These are phyloP conservation scores for Parazoanthus darwini DNA, from an alignment of 92 coral and sea anemone species.

Conservation along the genomic window DNA sequence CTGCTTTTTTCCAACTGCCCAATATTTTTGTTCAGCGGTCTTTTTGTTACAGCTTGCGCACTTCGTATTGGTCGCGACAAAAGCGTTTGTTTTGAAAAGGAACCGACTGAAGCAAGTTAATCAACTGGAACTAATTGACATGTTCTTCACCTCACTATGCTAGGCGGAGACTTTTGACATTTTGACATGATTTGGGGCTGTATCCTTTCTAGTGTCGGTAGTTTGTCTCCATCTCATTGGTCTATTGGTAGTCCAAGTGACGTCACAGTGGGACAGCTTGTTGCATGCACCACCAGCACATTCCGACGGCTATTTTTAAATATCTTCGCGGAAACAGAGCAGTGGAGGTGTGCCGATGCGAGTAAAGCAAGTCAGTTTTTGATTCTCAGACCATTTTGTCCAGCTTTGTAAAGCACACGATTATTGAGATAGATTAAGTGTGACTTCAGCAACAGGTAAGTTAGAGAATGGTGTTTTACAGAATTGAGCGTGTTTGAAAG, in stretches of 20 bases:
- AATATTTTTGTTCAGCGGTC: neutral
- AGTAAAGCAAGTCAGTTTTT: neutral
- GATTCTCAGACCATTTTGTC: neutral
- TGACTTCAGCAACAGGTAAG: neutral
- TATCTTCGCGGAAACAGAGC: conserved; percentile 19
- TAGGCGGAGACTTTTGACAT: neutral
- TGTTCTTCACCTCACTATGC: neutral
- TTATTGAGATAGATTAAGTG: neutral
- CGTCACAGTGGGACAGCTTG: conserved; percentile 9
- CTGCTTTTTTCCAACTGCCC: neutral
- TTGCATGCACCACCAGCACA: conserved; percentile 18
- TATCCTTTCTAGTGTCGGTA: neutral
- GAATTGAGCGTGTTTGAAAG: neutral
- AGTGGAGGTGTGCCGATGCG: conserved; percentile 6
- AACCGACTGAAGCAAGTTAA: neutral
- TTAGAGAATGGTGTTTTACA: neutral
- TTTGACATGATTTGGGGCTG: neutral
- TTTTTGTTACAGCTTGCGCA: neutral
- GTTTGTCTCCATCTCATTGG: neutral
- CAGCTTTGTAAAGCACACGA: neutral
- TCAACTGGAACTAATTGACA: neutral
- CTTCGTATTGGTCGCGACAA: too few species aligned
- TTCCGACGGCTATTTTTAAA: conserved; percentile 29
- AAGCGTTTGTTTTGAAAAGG: too few species aligned
- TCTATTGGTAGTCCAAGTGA: neutral